Evolutionary conservation across 2,113 vertebrate species (phyloP).

Genomic region (Ochotona curzoniae): DNA sequence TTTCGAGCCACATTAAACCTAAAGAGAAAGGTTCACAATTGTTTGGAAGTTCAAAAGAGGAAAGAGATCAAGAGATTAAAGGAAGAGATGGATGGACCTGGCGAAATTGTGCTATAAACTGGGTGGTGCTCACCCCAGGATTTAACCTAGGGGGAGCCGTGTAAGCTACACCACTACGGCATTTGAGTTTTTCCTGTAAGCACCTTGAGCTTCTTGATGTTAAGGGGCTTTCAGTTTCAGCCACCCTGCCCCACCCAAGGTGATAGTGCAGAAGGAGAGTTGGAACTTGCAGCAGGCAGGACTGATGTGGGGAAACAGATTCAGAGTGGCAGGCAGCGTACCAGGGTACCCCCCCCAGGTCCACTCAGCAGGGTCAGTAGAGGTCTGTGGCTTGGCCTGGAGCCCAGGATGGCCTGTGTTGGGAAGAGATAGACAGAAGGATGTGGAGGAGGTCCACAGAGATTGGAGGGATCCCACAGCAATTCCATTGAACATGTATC

Average conservation of each 20-base stretch:
- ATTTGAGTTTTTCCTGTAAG: too few species aligned
- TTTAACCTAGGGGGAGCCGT: not conserved
- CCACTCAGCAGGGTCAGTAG: not conserved
- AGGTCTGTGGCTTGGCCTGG: not conserved
- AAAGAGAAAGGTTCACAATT: not conserved
- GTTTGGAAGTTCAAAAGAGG: not conserved
- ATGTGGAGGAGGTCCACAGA: not conserved
- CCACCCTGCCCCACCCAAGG: too few species aligned
- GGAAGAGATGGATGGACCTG: not conserved
- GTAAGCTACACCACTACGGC: not conserved
- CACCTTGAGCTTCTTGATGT: too few species aligned
- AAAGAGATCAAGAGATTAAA: not conserved
- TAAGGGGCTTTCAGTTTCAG: too few species aligned
- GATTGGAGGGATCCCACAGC: not conserved
- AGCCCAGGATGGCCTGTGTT: not conserved
- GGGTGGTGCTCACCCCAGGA: not conserved
- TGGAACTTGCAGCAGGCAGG: not conserved
- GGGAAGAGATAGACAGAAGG: not conserved
- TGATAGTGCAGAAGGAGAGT: not conserved
- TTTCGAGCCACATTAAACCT: not conserved
- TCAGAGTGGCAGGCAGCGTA: not conserved
- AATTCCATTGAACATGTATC: not conserved
- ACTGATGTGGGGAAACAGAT: not conserved
- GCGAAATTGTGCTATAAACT: not conserved
- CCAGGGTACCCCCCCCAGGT: too few species aligned